These are phyloP conservation scores for Myotis myotis DNA, from an alignment of 2,797 vertebrate genomes.

Conservation along the genomic window DNA sequence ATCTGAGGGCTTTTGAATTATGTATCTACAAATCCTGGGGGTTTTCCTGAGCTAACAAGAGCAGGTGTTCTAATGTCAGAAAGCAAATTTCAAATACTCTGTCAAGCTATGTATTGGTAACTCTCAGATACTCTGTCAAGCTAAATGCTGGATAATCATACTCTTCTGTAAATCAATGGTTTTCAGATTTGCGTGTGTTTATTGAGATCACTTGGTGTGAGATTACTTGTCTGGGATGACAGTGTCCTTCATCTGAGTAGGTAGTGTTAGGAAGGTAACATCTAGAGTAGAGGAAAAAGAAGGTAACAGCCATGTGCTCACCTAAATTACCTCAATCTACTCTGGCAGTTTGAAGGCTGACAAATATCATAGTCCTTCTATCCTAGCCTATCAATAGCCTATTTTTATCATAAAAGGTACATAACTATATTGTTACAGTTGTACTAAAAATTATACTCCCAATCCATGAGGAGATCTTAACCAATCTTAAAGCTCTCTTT, in stretches of 20 bases:
- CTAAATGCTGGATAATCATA: not conserved
- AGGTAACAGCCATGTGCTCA: not conserved
- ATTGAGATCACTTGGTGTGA: not conserved
- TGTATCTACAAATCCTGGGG: not conserved
- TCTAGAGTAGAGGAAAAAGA: not conserved
- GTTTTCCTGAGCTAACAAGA: not conserved
- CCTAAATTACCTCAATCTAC: not conserved
- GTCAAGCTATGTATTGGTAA: not conserved
- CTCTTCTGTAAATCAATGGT: not conserved
- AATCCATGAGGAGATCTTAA: not conserved
- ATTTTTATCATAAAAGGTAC: not conserved
- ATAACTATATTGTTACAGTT: not conserved
- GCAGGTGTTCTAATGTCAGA: not conserved
- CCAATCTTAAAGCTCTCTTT: not conserved
- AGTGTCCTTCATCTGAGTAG: not conserved
- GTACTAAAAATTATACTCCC: not conserved
- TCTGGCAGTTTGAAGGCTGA: not conserved
- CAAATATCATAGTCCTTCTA: not conserved
- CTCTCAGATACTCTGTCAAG: not conserved
- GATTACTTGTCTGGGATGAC: not conserved
- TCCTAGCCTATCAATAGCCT: not conserved
- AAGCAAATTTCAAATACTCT: not conserved
- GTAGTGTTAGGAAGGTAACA: not conserved
- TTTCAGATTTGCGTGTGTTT: not conserved
- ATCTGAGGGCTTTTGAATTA: not conserved